These are phyloP conservation scores for Mechanitis messenoides DNA, from an alignment of 2,888 invertebrate species.

Conservation along the genomic window DNA sequence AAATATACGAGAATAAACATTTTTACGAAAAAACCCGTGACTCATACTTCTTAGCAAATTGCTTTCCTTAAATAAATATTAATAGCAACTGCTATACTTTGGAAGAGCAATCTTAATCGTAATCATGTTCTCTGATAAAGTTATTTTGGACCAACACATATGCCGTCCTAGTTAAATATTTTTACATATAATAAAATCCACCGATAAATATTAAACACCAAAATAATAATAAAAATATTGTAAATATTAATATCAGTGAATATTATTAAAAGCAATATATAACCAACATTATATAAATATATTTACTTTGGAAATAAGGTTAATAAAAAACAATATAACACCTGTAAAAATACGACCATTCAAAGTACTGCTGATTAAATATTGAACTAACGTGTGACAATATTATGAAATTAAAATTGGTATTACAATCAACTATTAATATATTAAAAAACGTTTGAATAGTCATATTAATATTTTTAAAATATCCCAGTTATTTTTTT, in stretches of 20 bases:
- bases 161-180: too few species aligned
- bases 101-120: too few species aligned
- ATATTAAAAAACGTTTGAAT: too few species aligned
- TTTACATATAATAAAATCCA: constrained; percentile 7
- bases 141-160: too few species aligned
- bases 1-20: too few species aligned
- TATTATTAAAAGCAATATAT: constrained; percentile 9
- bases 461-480: not conserved
- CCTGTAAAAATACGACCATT: constrained; percentile 18
- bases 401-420: not conserved
- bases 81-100: too few species aligned
- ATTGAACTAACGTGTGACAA: not conserved
- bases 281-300: constrained; percentile 2
- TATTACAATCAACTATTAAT: too few species aligned
- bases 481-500: not conserved
- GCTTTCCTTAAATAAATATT: too few species aligned
- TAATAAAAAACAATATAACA: not conserved
- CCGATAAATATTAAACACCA: constrained; percentile 15
- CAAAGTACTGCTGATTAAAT: constrained; percentile 3
- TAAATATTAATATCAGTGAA: constrained; percentile 13
- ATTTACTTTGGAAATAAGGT: not conserved
- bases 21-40: too few species aligned
- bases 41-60: too few species aligned
- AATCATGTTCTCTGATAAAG: too few species aligned
- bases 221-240: not conserved